phyloP scores from a whole-genome alignment of 2,888 invertebrate genomes.

The Elaeidobius kamerunicus region DNA sequence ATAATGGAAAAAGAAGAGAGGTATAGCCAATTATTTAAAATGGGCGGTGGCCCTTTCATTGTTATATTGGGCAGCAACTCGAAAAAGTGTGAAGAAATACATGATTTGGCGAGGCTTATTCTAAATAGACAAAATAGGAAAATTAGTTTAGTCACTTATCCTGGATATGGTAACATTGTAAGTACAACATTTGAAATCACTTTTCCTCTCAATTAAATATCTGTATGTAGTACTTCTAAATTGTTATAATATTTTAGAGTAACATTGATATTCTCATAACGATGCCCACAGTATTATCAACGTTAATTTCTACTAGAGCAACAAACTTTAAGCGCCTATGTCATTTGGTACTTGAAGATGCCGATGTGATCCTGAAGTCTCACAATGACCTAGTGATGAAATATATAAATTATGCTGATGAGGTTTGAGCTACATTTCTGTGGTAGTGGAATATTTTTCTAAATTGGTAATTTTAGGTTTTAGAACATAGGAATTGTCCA shows the following conservation, averaged over 20 bases:
- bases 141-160: conserved; percentile 52
- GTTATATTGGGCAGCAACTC: conserved; percentile 65
- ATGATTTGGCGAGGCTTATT: conserved; percentile 49
- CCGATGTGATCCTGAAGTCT: conserved; percentile 59
- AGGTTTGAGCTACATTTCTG: too few relatives aligned
- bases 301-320: conserved; percentile 51
- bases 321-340: conserved; percentile 61
- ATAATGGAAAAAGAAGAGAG: conserved; percentile 53
- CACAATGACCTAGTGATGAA: conserved; percentile 53
- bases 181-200: conserved; percentile 27
- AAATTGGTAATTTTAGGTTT: conserved; percentile 22
- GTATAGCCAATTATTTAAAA: conserved; percentile 39
- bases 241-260: conserved; percentile 42
- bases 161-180: conserved; percentile 40
- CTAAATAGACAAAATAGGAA: conserved; percentile 46
- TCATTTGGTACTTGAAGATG: conserved; percentile 68
- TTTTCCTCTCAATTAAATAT: too few relatives aligned
- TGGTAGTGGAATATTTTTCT: too few relatives aligned
- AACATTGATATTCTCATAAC: conserved; percentile 65
- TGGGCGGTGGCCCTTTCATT: conserved; percentile 59
- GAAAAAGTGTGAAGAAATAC: conserved; percentile 54
- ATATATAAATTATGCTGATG: conserved; percentile 50
- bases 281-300: conserved; percentile 59
- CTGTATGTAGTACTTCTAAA: conserved; percentile 31
- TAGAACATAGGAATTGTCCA: conserved; percentile 49